phyloP scores from a whole-genome alignment of 2,113 vertebrate genomes.

The Syngnathus typhle region DNA sequence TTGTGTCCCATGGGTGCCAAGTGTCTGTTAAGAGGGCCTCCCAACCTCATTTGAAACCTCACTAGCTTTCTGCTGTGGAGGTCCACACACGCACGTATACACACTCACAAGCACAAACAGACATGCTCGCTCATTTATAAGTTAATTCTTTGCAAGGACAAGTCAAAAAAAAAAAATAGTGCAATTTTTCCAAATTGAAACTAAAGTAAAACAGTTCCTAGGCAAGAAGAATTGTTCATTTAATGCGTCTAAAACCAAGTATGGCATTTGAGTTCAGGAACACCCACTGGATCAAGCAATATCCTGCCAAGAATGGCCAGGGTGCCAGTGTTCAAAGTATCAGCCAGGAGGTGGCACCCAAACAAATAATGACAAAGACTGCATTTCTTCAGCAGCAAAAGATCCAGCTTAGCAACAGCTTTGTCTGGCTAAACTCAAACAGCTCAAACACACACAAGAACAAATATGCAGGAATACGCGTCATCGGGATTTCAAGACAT shows the following conservation, averaged over 20 bases:
- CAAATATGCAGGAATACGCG: constrained; percentile 16
- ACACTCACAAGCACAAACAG: constrained; percentile 8
- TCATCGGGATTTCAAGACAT: neutral
- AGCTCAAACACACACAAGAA: constrained; percentile 57
- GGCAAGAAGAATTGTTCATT: neutral
- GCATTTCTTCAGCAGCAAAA: constrained; percentile 78
- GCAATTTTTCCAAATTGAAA: neutral
- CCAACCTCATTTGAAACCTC: constrained; percentile 30
- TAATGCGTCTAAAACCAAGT: neutral
- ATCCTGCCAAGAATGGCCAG: constrained; percentile 48
- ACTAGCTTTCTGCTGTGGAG: constrained; percentile 20
- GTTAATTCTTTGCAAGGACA: no score
- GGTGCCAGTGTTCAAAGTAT: constrained; percentile 42
- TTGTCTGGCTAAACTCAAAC: constrained; percentile 70
- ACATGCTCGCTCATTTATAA: neutral
- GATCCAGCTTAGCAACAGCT: constrained; percentile 94
- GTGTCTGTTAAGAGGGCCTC: constrained; percentile 40
- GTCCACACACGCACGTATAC: constrained; percentile 8
- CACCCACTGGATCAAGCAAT: constrained; percentile 3
- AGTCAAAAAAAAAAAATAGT: neutral
- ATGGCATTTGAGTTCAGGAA: neutral
- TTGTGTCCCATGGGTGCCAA: constrained; percentile 56
- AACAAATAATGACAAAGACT: constrained; percentile 68
- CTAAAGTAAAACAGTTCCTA: neutral
- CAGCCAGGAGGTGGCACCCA: constrained; percentile 52